Conservation (phyloP, 2,797 vertebrate genomes). For the Cheirogaleus major region DNA sequence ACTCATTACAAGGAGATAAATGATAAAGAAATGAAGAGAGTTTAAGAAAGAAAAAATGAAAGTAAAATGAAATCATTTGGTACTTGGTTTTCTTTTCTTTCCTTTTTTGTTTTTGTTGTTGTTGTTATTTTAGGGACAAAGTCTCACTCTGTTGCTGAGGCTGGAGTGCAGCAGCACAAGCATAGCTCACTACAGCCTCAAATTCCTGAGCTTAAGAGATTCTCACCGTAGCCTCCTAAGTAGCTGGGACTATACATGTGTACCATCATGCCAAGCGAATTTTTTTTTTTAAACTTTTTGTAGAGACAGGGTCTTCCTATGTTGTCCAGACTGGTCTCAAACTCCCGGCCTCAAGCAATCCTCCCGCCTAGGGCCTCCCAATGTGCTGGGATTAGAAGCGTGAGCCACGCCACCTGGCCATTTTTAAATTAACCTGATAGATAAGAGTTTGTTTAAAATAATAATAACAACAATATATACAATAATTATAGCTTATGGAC, state of each 20-base stretch:
- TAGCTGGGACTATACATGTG: not conserved
- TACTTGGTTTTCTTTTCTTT: not conserved
- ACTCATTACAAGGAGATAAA: not conserved
- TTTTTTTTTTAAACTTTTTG: not conserved
- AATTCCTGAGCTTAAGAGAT: not conserved
- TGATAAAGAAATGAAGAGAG: not conserved
- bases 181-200: not conserved
- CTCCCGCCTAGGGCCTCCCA: not conserved
- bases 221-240: not conserved
- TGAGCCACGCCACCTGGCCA: not conserved
- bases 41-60: not conserved
- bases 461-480: not conserved
- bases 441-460: not conserved
- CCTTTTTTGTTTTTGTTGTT: too few relatives aligned
- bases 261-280: not conserved
- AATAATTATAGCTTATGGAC: not conserved
- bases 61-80: not conserved
- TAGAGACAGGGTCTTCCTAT: not conserved
- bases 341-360: not conserved
- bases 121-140: not conserved
- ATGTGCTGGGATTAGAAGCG: not conserved
- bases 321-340: not conserved
- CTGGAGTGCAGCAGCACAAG: not conserved
- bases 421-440: not conserved
- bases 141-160: not conserved